Base-by-base conservation (phyloP, 2,888 invertebrate species). In the Dorcus parallelipipedus region DNA sequence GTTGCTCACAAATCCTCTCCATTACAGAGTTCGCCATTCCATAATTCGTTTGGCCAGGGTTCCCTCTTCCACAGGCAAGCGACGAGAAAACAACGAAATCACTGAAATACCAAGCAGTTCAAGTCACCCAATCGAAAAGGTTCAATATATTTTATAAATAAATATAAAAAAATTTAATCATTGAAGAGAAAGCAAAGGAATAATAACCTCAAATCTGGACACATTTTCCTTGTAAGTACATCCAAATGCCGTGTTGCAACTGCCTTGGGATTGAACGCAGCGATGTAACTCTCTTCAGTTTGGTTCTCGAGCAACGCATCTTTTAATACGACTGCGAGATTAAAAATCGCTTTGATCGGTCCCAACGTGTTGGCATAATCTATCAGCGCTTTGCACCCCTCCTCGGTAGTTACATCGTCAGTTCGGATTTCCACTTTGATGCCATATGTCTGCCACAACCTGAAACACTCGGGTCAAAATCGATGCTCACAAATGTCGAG, bases 1-100 rank as follows among this genome's bases (percentile, higher is more conserved):
- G 84, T 70, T 80, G 79, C 76, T 91, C 93, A 71, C 90, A 89
- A 66, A 94, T 86, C 64, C 91, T 84, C 76, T 94, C 93, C 91
- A 93, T 91, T 3, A 89, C 84, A 0, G 93, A 92, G 80, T 94
- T 95, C 47, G 93, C 88, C 81, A 89, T 88, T 39, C 93, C 95
- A 74, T 95, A 95, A 79, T 92, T 93, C 20, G 91, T 87, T 79
- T 95, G 95, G 1, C 94, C 94, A 3, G 89, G 88, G 77, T 95
- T 95, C 66, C 95, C 95, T 10, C 93, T 84, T 14, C 95, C 95
- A 73, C 93, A 93, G 0, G 91, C 89, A 8, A 94, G 91, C 20
- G 93, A 94, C 0, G 95, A 95, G 79, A 95, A 95, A n/a, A 91
- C 87, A 0, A 95, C 93, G 75, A 95, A 95, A 79, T 89, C 84